Conservation (phyloP, 2,888 invertebrate species). For the Mechanitis mazaeus region DNA sequence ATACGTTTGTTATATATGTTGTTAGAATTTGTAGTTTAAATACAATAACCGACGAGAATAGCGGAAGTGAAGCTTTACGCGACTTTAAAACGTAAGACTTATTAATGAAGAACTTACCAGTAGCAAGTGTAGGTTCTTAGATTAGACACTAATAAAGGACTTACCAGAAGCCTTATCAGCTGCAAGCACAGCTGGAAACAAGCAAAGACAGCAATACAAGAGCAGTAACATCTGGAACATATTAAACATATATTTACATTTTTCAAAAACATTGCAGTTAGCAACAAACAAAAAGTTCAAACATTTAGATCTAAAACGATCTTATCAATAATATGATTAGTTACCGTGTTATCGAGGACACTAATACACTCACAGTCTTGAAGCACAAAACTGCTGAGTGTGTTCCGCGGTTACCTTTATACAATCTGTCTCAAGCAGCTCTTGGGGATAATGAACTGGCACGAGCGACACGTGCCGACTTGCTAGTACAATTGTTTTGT, state of each 20-base stretch:
- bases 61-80: no score
- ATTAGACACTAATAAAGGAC: neutral
- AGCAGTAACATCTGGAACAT: conserved; percentile 21
- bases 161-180: conserved; percentile 51
- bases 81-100: no score
- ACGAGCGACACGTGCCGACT: conserved; percentile 16
- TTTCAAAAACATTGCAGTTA: neutral
- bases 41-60: no score
- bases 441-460: conserved; percentile 20
- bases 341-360: no score
- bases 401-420: conserved; percentile 17
- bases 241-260: no score
- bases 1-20: no score
- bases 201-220: conserved; percentile 26
- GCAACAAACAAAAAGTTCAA: neutral
- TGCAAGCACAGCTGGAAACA: conserved; percentile 45
- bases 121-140: no score
- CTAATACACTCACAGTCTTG: neutral
- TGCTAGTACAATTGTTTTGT: conserved; percentile 13
- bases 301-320: no score
- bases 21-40: no score
- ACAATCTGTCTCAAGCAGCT: conserved; percentile 9
- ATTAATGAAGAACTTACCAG: no score
- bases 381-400: conserved; percentile 12
- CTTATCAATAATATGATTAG: no score